Conservation (phyloP, 2,113 vertebrate genomes). For the Tachuris rubrigastra region DNA sequence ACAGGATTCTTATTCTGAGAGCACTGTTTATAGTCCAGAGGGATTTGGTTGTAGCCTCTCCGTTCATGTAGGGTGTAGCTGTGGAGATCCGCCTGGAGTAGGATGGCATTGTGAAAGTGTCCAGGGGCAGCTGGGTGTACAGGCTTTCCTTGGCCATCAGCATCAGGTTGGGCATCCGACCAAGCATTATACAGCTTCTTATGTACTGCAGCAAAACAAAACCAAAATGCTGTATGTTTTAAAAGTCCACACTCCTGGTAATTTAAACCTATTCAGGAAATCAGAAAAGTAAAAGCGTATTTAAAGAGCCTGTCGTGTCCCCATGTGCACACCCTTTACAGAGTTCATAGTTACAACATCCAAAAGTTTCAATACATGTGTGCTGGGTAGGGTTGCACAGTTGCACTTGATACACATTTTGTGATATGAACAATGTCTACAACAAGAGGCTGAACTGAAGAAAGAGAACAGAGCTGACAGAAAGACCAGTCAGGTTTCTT, state of each 20-base stretch:
- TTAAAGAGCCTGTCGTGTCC: not conserved
- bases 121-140: constrained; percentile 91
- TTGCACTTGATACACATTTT: not conserved
- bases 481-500: not conserved
- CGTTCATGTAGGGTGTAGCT: constrained; percentile 96
- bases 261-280: not conserved
- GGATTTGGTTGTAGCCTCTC: constrained; percentile 91
- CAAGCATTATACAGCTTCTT: constrained; percentile 97
- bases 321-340: not conserved
- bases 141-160: constrained; percentile 98
- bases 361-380: not conserved
- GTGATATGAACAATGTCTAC: not conserved
- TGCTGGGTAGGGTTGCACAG: not conserved
- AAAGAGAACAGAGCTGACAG: not conserved
- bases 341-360: not conserved
- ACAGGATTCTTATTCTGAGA: constrained; percentile 92
- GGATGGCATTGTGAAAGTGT: constrained; percentile 95
- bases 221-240: not conserved
- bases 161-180: constrained; percentile 97
- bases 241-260: not conserved
- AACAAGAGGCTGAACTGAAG: not conserved
- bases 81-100: constrained; percentile 97
- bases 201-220: constrained; percentile 83
- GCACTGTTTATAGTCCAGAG: constrained; percentile 90
- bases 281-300: not conserved